Percentiles rank a stretch among this genome's conserved stretches.
phyloP scores from a whole-genome alignment of 2,797 vertebrate species.

The Arrhamphus sclerolepis region DNA sequence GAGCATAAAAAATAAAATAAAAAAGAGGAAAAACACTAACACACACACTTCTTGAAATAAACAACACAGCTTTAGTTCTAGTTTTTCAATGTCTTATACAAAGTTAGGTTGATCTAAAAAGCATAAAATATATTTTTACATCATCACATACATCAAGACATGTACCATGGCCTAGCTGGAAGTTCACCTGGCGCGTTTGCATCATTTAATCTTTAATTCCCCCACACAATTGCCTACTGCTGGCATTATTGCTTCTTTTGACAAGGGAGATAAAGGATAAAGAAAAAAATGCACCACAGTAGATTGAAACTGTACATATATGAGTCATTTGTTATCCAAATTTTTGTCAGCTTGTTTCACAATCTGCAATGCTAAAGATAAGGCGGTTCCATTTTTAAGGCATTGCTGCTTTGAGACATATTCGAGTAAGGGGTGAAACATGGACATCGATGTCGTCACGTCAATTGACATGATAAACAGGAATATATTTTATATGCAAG shows the following conservation, averaged over 20 bases:
- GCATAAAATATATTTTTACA: constrained; percentile 90
- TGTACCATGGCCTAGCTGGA: constrained; percentile 78
- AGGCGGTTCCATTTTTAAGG: constrained; percentile 83
- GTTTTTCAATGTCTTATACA: constrained; percentile 85
- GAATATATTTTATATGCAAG: constrained; percentile 51
- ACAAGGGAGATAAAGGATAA: constrained; percentile 58
- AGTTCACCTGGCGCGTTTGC: constrained; percentile 71
- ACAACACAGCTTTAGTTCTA: constrained; percentile 85
- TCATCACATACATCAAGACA: constrained; percentile 78
- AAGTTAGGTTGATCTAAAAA: constrained; percentile 88
- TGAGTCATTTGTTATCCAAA: constrained; percentile 62
- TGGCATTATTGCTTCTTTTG: constrained; percentile 82
- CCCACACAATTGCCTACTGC: constrained; percentile 54
- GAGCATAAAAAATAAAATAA: constrained; percentile 29
- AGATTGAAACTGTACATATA: constrained; percentile 63
- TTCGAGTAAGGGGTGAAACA: constrained; percentile 56
- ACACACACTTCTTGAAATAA: constrained; percentile 76
- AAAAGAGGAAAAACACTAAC: constrained; percentile 71
- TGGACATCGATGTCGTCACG: constrained; percentile 44
- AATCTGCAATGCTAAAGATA: constrained; percentile 81
- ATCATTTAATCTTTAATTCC: constrained; percentile 54
- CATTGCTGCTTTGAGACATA: constrained; percentile 80
- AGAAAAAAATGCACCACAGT: constrained; percentile 62
- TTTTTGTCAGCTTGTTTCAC: constrained; percentile 62
- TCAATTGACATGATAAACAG: constrained; percentile 46